These are phyloP conservation scores for Rhodinocichla rosea DNA, from an alignment of 2,113 vertebrate genomes.

Conservation along the genomic window DNA sequence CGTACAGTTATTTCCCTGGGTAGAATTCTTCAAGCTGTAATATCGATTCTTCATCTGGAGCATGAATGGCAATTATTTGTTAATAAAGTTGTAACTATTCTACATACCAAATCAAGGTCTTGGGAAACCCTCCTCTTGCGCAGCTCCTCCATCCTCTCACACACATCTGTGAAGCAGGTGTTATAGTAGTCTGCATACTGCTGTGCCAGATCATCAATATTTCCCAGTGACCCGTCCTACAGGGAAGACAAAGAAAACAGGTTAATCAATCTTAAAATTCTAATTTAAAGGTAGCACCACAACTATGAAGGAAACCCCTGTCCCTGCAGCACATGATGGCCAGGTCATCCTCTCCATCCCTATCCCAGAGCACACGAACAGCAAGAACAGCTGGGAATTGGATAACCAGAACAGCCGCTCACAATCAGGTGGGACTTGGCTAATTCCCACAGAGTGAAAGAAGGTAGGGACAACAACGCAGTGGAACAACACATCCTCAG, in stretches of 20 bases:
- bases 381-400: background rate
- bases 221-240: conserved; percentile 95
- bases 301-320: background rate
- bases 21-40: background rate
- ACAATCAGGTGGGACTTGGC: background rate
- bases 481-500: background rate
- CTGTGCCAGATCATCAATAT: conserved; percentile 95
- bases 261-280: background rate
- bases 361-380: background rate
- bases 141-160: conserved; percentile 96
- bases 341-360: background rate
- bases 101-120: conserved; percentile 88
- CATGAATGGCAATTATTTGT: background rate
- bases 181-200: conserved; percentile 98
- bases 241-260: background rate
- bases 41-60: background rate
- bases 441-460: background rate
- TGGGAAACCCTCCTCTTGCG: conserved; percentile 89
- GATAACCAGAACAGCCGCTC: background rate
- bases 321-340: background rate
- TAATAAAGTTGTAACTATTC: background rate
- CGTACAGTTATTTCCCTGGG: background rate
- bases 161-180: conserved; percentile 92
- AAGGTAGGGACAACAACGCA: background rate
- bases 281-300: background rate